Evolutionary conservation across 2,113 vertebrate species (phyloP).

Genomic region (Chamaetylas fuelleborni): DNA sequence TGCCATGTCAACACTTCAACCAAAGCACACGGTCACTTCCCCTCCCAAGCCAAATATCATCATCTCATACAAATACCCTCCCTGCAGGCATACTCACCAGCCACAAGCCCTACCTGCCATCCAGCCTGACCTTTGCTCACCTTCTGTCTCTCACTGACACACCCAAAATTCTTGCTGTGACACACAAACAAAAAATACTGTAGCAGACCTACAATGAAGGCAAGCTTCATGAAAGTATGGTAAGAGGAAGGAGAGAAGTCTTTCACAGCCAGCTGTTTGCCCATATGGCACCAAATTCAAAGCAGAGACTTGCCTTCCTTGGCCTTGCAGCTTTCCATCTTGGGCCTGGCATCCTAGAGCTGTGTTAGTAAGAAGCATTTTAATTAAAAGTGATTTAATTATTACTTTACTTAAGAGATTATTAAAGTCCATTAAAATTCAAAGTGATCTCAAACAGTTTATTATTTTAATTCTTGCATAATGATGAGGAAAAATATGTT

Average conservation of each 20-base stretch:
- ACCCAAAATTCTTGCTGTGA: neutral
- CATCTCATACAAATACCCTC: neutral
- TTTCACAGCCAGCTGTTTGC: neutral
- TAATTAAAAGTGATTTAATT: neutral
- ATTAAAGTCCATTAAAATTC: neutral
- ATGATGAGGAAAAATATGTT: conserved; percentile 18
- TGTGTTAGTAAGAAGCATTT: neutral
- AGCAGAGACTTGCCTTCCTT: neutral
- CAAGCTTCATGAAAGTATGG: neutral
- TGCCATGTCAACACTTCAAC: neutral
- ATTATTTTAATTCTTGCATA: conserved; percentile 16
- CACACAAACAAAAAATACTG: neutral
- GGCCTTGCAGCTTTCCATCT: neutral
- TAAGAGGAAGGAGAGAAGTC: neutral
- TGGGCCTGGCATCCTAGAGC: neutral
- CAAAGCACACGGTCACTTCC: neutral
- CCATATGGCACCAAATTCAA: neutral
- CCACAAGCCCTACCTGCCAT: neutral
- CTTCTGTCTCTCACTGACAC: neutral
- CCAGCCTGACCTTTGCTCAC: neutral
- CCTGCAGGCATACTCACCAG: neutral
- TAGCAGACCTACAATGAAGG: neutral
- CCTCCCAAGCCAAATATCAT: conserved; percentile 39
- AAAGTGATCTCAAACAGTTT: neutral
- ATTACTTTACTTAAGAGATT: neutral